Percentiles rank a stretch among this genome's conserved stretches.
Conservation (phyloP, 2,797 vertebrate genomes). For the Alca torda region DNA sequence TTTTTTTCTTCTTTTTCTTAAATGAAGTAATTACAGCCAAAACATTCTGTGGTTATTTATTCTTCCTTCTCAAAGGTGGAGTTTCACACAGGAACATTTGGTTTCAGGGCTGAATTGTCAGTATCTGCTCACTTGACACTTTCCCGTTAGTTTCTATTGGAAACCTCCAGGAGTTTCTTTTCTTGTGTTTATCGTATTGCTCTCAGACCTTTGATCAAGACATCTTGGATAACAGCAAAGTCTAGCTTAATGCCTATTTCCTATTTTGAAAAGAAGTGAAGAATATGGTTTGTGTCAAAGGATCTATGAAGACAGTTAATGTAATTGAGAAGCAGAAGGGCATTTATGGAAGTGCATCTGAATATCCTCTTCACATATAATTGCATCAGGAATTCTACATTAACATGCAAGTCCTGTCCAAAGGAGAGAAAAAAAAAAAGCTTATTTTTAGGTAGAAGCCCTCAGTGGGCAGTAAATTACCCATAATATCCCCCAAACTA, state of each 20-base stretch:
- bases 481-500: constrained; percentile 66
- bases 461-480: constrained; percentile 68
- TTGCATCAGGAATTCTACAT: constrained; percentile 34
- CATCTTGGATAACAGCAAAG: constrained; percentile 20
- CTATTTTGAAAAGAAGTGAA: not conserved
- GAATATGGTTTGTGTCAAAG: constrained; percentile 36
- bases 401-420: constrained; percentile 53
- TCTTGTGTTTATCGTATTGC: constrained; percentile 51
- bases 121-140: constrained; percentile 49
- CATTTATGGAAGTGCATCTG: constrained; percentile 45
- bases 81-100: not conserved
- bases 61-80: constrained; percentile 22
- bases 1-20: not conserved
- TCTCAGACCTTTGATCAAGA: constrained; percentile 54
- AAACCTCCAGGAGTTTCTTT: constrained; percentile 55
- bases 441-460: constrained; percentile 64
- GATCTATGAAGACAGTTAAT: constrained; percentile 23
- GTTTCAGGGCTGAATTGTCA: constrained; percentile 20
- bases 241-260: constrained; percentile 1
- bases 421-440: not conserved
- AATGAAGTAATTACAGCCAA: constrained; percentile 51
- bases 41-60: constrained; percentile 37
- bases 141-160: constrained; percentile 41
- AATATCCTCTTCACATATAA: constrained; percentile 37
- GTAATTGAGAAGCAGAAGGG: constrained; percentile 39